Conservation (phyloP, 53 echinoderm and acorn worm genomes). For the Pentamera pediparva region DNA sequence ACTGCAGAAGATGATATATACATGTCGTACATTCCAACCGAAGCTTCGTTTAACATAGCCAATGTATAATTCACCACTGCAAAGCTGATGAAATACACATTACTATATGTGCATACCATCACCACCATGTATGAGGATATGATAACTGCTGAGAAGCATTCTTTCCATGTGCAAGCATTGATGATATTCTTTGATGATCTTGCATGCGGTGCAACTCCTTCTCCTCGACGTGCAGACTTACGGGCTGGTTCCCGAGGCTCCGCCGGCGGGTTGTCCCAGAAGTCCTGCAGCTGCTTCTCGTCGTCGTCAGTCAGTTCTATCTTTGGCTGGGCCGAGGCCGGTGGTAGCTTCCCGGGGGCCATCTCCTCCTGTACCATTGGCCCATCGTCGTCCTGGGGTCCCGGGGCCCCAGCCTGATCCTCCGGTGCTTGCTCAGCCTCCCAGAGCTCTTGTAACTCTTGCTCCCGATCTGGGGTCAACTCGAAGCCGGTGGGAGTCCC, state of each 20-base stretch:
- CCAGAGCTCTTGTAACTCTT: constrained; percentile 21
- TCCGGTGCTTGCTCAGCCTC: background rate
- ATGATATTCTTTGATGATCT: too few relatives aligned
- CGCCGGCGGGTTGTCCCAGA: constrained; percentile 37
- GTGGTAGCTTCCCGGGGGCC: background rate
- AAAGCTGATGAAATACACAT: too few relatives aligned
- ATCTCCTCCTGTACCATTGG: constrained; percentile 11
- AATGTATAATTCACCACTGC: too few relatives aligned
- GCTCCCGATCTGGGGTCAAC: background rate
- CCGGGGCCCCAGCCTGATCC: background rate
- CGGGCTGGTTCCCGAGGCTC: background rate
- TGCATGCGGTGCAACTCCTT: too few relatives aligned
- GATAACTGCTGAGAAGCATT: too few relatives aligned
- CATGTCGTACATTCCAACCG: too few relatives aligned
- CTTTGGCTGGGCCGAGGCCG: background rate
- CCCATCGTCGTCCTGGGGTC: background rate
- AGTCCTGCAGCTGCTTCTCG: constrained; percentile 51
- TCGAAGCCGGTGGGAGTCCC: background rate
- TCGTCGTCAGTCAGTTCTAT: constrained; percentile 49
- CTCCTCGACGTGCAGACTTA: too few relatives aligned
- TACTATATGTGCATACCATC: too few relatives aligned
- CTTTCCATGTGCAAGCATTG: too few relatives aligned
- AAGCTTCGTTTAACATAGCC: too few relatives aligned
- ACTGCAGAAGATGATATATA: too few relatives aligned
- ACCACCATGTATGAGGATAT: too few relatives aligned